Evolutionary conservation across 53 echinoderm and acorn worm species (phyloP).

Genomic region (Hippasteria phrygiana): DNA sequence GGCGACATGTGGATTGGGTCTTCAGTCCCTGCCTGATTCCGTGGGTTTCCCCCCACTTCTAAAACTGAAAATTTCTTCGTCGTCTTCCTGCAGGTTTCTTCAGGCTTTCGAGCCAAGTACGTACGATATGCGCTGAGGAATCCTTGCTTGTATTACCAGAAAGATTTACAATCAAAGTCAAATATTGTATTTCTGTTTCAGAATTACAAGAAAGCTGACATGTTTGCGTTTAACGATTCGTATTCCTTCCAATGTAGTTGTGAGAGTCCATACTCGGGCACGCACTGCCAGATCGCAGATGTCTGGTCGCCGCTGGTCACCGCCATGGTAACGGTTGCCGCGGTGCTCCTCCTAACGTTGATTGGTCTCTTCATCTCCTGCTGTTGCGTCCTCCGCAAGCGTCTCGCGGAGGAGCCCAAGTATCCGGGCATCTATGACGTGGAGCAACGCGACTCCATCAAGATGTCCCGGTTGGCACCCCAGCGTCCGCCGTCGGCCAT

Average conservation of each 20-base stretch:
- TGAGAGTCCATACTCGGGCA: conserved; percentile 65
- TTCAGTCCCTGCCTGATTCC: too few species aligned
- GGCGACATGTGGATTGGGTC: too few species aligned
- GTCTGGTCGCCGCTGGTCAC: conserved; percentile 64
- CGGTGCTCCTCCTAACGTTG: conserved; percentile 57
- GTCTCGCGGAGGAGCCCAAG: conserved; percentile 27
- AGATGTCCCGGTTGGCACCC: neutral
- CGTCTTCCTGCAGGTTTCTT: too few species aligned
- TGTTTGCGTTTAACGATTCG: neutral
- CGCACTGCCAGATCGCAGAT: conserved; percentile 62
- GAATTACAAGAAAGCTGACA: too few species aligned
- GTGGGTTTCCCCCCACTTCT: too few species aligned
- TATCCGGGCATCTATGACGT: conserved; percentile 17
- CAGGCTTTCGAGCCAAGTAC: too few species aligned
- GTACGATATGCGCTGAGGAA: too few species aligned
- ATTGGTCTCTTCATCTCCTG: conserved; percentile 27
- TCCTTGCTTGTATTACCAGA: too few species aligned
- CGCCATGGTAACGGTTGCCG: conserved; percentile 68
- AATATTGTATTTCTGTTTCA: too few species aligned
- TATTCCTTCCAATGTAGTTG: conserved; percentile 40
- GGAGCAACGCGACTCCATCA: neutral
- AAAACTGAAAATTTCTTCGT: too few species aligned
- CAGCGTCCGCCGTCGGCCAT: neutral
- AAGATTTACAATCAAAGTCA: too few species aligned
- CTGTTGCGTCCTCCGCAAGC: conserved; percentile 32